Base-by-base conservation (phyloP, 2,797 vertebrate species). In the Aeoliscus strigatus region DNA sequence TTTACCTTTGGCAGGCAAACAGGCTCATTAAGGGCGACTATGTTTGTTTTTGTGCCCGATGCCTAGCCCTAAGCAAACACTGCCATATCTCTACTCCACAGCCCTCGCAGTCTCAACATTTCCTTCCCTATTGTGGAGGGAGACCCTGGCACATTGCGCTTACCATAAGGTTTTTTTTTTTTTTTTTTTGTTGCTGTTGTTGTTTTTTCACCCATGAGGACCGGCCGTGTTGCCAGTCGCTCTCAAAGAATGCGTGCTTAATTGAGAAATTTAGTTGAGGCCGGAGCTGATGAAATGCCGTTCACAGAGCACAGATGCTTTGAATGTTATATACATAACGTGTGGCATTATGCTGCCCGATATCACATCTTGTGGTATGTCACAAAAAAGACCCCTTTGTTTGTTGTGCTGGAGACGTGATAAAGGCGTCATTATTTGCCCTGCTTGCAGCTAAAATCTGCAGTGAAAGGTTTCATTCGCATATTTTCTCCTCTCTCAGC, bases 1-100 rank as follows among this genome's bases (percentile, higher is more conserved):
- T 86, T 87, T 86, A 86, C 85, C 80, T 85, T 85, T 83, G 81
- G 84, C 84, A 85, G 83, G 77, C 77, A 88, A 86, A 86, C 84
- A 86, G 80, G 67, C 80, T 85, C 81, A 86, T 87, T 87, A 87
- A 83, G 75, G 64, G 79, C 55, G 12, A 74, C 79, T 83, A 81
- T 86, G 84, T 87, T 87, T 87, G 82, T 86, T 86, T 87, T 84
- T 76, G 80, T 81, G 84, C 84, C 79, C 39, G 74, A 87, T 85
- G 85, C 81, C 81, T 80, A 83, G 84, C 84, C 82, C 60, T 83
- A 60, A 83, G 84, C 85, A 87, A 86, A 86, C 84, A 87, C 25
- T 32, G 66, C 69, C 82, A 72, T 87, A 86, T 87, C 84, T 86
- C 56, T 57, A 56, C 76, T 81, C 50, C 53, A 12, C 85, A 86